Evolutionary conservation across 2,797 vertebrate genomes (phyloP), one percentile per base, ranked within the genome.

Genomic region (Rhynchonycteris naso): DNA sequence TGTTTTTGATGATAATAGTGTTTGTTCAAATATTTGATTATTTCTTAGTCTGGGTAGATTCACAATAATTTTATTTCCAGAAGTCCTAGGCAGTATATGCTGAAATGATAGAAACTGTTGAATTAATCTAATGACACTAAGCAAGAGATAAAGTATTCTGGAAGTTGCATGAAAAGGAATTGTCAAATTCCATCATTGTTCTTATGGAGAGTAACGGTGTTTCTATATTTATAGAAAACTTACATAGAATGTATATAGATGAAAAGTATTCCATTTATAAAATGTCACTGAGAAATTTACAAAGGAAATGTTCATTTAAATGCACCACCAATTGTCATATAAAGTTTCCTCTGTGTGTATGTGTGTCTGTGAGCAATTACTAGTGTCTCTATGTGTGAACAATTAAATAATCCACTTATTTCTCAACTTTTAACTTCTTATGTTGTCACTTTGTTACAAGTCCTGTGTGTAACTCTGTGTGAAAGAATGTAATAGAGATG

Each of bases 21-120:
- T 28, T 93, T 94, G 8, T 75, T 92, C 24, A 94, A 88, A 76
- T 90, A 56, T 88, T 75, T 58, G 30, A 80, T 76, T 18, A 58
- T 19, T 83, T 83, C n/a, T 68, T 71, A 43, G 11, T 50, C 30
- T 66, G 24, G 6, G 8, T 19, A 66, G 61, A 83, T 69, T 80
- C 26, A 68, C 15, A 33, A 7, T 89, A 56, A 93, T 83, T 93
- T 75, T 30, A 88, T 91, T 93, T 95, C 18, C 43, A 66, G 56
- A 71, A 50, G 2, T 6, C 24, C 1, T 58, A 9, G n/a, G 22
- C 35, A 54, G 9, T 18, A 30, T 30, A 28, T 52, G 4, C n/a
- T 88, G 18, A 88, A 91, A 91, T 6, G 33, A 93, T 11, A 33
- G 54, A 72, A 88, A 54, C 14, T 30, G 22, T 66, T 82, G 21